Evolutionary conservation across 2,113 vertebrate genomes (phyloP).

Genomic region (Australoheros scitulus): DNA sequence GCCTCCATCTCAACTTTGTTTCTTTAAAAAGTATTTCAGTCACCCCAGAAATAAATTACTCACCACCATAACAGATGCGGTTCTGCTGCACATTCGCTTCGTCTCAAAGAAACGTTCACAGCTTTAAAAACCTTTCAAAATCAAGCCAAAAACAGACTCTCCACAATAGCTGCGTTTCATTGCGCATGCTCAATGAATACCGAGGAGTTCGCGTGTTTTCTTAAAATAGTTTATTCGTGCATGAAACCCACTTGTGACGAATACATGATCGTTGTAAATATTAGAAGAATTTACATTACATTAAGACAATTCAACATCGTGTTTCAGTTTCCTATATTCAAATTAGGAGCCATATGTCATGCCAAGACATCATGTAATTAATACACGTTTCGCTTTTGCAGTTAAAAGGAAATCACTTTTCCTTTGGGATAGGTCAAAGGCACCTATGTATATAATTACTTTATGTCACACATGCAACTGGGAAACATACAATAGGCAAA

Average conservation of each 20-base stretch:
- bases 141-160: background rate
- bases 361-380: background rate
- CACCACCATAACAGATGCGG: background rate
- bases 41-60: background rate
- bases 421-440: conserved; percentile 7
- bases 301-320: background rate
- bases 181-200: conserved; percentile 36
- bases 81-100: background rate
- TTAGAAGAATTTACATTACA: background rate
- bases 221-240: conserved; percentile 64
- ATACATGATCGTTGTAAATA: background rate
- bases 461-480: conserved; percentile 10
- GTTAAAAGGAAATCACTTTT: background rate
- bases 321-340: background rate
- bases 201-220: background rate
- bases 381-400: background rate
- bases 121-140: background rate
- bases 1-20: background rate
- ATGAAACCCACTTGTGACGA: background rate
- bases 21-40: background rate
- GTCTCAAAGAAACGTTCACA: background rate
- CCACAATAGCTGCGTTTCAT: background rate
- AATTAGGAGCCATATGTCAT: background rate
- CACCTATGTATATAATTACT: conserved; percentile 21
- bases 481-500: conserved; percentile 4